Conservation (phyloP, 2,113 vertebrate genomes). For the Dicentrarchus labrax region DNA sequence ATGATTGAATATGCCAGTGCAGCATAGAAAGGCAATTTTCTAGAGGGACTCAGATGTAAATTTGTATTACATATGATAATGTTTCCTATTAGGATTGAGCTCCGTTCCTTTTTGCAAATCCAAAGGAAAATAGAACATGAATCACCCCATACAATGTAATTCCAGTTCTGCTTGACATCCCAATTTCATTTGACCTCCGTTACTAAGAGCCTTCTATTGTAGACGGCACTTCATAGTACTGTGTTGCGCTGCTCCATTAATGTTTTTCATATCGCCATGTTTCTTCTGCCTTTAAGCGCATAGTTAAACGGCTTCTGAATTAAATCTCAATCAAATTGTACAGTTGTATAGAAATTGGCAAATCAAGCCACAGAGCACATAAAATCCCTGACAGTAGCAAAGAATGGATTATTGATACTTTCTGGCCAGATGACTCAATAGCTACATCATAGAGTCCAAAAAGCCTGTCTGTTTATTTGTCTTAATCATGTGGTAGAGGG, state of each 20-base stretch:
- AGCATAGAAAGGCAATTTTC: conserved; percentile 55
- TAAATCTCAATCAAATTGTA: conserved; percentile 35
- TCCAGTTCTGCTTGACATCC: conserved; percentile 55
- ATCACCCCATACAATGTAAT: conserved; percentile 57
- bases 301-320: conserved; percentile 31
- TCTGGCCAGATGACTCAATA: conserved; percentile 33
- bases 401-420: conserved; percentile 28
- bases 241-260: conserved; percentile 28
- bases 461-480: not conserved
- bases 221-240: not conserved
- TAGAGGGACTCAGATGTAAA: conserved; percentile 42
- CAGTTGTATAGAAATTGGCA: conserved; percentile 31
- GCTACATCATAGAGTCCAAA: not conserved
- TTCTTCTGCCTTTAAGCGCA: conserved; percentile 37
- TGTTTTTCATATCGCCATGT: conserved; percentile 25
- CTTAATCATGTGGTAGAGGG: not conserved
- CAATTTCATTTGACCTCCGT: conserved; percentile 67
- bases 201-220: conserved; percentile 37
- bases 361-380: conserved; percentile 13
- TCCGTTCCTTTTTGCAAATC: conserved; percentile 46
- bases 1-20: conserved; percentile 51
- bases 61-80: conserved; percentile 63
- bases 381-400: conserved; percentile 13
- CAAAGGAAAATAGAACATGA: conserved; percentile 41
- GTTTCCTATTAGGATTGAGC: conserved; percentile 62